Evolutionary conservation across 2,797 vertebrate species (phyloP).

Genomic region (Platalea minor): DNA sequence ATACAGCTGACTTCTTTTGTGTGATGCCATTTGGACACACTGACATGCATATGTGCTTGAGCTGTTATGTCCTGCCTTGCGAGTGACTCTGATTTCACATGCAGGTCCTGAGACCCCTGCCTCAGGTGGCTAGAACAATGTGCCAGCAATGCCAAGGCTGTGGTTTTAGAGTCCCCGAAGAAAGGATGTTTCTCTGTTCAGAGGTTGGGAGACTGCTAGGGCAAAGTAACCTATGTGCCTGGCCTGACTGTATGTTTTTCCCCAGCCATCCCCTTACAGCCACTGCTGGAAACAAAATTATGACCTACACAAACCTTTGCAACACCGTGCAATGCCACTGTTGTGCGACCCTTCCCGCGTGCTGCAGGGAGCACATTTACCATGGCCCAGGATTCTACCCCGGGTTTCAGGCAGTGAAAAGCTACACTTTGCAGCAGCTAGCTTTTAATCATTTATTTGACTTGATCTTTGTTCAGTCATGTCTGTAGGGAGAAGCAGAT

Average conservation of each 20-base stretch:
- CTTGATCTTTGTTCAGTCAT: constrained; percentile 18
- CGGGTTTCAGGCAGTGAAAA: neutral
- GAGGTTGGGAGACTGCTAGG: neutral
- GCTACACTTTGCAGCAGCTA: neutral
- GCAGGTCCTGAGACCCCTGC: neutral
- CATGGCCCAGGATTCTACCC: neutral
- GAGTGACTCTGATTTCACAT: neutral
- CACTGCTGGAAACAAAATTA: neutral
- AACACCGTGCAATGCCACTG: neutral
- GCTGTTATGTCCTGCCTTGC: neutral
- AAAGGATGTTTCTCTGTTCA: neutral
- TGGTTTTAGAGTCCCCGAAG: neutral
- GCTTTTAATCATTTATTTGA: neutral
- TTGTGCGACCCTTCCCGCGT: accelerated
- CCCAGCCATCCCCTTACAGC: neutral
- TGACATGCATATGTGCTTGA: accelerated
- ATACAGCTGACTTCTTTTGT: neutral
- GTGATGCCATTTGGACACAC: neutral
- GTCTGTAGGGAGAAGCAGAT: constrained; percentile 10
- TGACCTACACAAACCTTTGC: neutral
- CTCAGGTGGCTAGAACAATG: neutral
- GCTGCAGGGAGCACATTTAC: neutral
- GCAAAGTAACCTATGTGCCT: accelerated
- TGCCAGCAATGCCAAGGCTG: neutral
- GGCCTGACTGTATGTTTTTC: neutral